Evolutionary conservation across 2,797 vertebrate species (phyloP), one percentile per base, ranked within the genome.

Genomic region (Enteromius unitaeniatus): DNA sequence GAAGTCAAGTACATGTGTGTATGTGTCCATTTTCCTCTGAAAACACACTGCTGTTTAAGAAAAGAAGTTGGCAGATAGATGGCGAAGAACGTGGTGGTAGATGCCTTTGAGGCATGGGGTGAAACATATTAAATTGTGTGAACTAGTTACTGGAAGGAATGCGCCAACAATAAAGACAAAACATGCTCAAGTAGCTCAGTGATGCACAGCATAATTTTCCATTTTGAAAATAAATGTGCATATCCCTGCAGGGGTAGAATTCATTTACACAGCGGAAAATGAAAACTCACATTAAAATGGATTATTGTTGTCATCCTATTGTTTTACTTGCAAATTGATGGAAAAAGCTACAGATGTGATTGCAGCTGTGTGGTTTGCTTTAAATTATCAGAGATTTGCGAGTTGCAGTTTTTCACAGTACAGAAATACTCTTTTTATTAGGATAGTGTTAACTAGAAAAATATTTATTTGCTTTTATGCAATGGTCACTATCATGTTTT

Each of bases 1-100:
- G 90, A 89, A 91, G 79, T 83, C 69, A 26, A 81, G 34, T 77
- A 67, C 15, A 14, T 6, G 7, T 47, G 47, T 68, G 58, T 80
- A 4, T 75, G 78, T 58, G 69, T 84, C 28, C 31, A 34, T 65
- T 64, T 84, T 28, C 28, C 8, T 42, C n/a, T 64, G 34, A 45
- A n/a, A n/a, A 81, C 26, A 14, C 34, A 49, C 23, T 49, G 42
- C 69, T 49, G 19, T 51, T 37, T 51, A 8, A 15, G 65, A 45
- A 65, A 37, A 28, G 17, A 67, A 58, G 3, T 23, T 76, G 73
- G 51, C 73, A 26, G 34, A 58, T 75, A 23, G 31, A 60, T 60
- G 74, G 34, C n/a, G 17, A 60, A 76, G 34, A 42, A 60, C 53
- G n/a, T 23, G 28, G 21, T 2, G 21, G 45, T 51, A 53, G 31